phyloP scores from a whole-genome alignment of 1,140 invertebrate genomes.

The Glossosoma conforme region DNA sequence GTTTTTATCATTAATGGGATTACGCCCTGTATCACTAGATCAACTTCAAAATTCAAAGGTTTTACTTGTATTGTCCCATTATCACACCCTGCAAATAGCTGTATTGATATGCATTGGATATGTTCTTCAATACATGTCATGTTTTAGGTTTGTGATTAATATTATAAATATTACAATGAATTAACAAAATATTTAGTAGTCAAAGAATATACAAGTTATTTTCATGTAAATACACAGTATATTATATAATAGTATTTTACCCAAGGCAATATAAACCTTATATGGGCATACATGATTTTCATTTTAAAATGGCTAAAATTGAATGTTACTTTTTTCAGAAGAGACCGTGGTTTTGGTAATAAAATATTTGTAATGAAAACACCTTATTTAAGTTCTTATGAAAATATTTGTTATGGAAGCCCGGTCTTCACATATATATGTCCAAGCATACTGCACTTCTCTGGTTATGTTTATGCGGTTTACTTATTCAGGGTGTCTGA shows the following conservation, averaged over 20 bases:
- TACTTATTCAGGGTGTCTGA: conserved; percentile 75
- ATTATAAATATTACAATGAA: conserved; percentile 9
- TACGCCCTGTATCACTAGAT: conserved; percentile 63
- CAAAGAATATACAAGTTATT: too few species aligned
- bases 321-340: conserved; percentile 43
- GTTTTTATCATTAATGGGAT: conserved; percentile 65
- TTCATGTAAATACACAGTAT: too few species aligned
- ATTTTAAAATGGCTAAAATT: conserved; percentile 11
- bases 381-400: conserved; percentile 39
- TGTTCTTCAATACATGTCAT: conserved; percentile 69
- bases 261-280: too few species aligned
- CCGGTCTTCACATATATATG: conserved; percentile 71
- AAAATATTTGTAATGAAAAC: conserved; percentile 36
- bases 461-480: conserved; percentile 71
- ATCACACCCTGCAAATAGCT: conserved; percentile 63
- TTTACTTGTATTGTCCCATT: conserved; percentile 56
- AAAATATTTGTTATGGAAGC: conserved; percentile 63
- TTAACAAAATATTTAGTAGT: too few species aligned
- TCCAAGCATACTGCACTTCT: conserved; percentile 70
- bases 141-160: conserved; percentile 55
- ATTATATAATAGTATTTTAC: too few species aligned
- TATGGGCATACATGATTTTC: neutral
- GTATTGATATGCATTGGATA: conserved; percentile 65
- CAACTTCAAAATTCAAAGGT: conserved; percentile 52
- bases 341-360: conserved; percentile 69